Conservation (phyloP, 2,113 vertebrate species). For the Grantiella picta region DNA sequence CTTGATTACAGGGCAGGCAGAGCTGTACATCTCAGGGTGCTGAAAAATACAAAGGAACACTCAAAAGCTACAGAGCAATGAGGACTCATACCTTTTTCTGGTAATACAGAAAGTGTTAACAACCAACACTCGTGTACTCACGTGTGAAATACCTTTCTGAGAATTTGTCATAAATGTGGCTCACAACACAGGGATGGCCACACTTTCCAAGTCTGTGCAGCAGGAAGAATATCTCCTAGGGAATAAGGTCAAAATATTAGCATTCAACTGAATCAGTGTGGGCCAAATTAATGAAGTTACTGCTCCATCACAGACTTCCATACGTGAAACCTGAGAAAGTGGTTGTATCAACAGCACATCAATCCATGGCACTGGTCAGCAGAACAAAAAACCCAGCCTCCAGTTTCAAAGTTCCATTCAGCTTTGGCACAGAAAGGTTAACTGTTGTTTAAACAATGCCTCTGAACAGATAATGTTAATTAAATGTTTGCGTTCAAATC, state of each 20-base stretch:
- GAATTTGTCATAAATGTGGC: constrained; percentile 31
- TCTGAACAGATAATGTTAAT: constrained; percentile 38
- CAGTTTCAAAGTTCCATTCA: not conserved
- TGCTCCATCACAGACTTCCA: constrained; percentile 9
- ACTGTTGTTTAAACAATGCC: not conserved
- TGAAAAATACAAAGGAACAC: not conserved
- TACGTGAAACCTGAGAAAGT: constrained; percentile 21
- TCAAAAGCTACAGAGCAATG: not conserved
- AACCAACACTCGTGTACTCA: not conserved
- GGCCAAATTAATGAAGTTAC: constrained; percentile 52
- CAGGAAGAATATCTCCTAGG: constrained; percentile 28
- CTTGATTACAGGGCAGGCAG: not conserved
- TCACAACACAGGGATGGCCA: not conserved
- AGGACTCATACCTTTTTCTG: not conserved
- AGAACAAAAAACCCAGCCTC: not conserved
- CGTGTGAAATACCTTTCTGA: not conserved
- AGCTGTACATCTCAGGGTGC: not conserved
- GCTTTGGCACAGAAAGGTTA: constrained; percentile 29
- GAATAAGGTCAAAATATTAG: constrained; percentile 45
- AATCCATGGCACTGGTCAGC: constrained; percentile 12
- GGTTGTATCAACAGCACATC: constrained; percentile 51
- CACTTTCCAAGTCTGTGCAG: not conserved
- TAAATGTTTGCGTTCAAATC: constrained; percentile 49
- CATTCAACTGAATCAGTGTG: not conserved
- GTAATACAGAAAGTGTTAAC: not conserved